A percentile compares a stretch with the other conserved stretches of the same genome.
Conservation (phyloP, 2,888 invertebrate species). For the Heteropelma amictum region DNA sequence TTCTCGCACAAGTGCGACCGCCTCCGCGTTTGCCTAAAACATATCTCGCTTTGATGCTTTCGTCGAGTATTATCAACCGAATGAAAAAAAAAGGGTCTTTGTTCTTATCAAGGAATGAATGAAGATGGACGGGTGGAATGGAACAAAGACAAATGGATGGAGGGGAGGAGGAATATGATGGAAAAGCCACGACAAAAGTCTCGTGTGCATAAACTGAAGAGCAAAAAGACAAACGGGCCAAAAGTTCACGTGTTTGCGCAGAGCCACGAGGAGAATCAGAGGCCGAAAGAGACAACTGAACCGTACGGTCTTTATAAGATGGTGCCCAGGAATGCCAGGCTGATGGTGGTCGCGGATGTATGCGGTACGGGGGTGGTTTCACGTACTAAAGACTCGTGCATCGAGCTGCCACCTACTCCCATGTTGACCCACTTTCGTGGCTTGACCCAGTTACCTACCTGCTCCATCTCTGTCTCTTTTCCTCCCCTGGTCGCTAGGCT, state of each 20-base stretch:
- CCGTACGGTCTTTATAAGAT: not conserved
- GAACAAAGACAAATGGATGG: not conserved
- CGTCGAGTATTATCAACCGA: constrained; percentile 22
- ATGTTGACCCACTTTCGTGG: constrained; percentile 49
- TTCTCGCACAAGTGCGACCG: not conserved
- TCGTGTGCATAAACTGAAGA: constrained; percentile 10
- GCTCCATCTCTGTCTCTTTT: not conserved
- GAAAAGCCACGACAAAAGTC: not conserved
- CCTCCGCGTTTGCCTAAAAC: no score
- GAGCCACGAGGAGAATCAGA: not conserved
- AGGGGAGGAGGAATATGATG: not conserved
- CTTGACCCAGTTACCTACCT: constrained; percentile 46
- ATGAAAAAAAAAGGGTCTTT: constrained; percentile 17
- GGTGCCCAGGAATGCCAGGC: constrained; percentile 20
- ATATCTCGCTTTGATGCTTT: constrained; percentile 12
- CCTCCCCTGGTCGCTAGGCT: not conserved
- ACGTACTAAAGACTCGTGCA: constrained; percentile 45
- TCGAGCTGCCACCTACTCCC: constrained; percentile 16
- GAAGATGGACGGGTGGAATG: not conserved
- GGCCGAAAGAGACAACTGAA: not conserved
- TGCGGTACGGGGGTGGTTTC: constrained; percentile 26
- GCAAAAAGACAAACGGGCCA: constrained; percentile 17
- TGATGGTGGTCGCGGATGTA: constrained; percentile 31
- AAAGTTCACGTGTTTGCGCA: constrained; percentile 29
- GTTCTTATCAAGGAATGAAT: not conserved